Percentiles rank a stretch among this genome's conserved stretches.
phyloP scores from a whole-genome alignment of 2,113 vertebrate species.

The Cochlearius cochlearius region DNA sequence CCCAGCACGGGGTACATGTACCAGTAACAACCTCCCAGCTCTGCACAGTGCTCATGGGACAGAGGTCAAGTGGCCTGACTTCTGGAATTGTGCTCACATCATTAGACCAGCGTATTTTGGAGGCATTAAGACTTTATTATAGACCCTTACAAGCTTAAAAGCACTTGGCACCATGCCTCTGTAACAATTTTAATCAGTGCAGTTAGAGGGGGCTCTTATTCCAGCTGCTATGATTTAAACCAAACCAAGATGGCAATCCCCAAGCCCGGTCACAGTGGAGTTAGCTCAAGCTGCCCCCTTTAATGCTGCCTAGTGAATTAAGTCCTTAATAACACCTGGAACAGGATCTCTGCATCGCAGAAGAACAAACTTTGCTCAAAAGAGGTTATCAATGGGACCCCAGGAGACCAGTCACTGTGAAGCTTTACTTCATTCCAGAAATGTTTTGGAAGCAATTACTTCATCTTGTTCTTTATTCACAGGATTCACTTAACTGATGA shows the following conservation, averaged over 20 bases:
- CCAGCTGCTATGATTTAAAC: not conserved
- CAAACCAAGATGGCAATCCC: not conserved
- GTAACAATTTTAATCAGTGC: not conserved
- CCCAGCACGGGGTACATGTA: not conserved
- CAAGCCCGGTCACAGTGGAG: not conserved
- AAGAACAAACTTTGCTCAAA: constrained; percentile 4
- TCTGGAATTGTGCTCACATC: not conserved
- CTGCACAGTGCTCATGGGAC: not conserved
- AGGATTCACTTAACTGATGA: constrained; percentile 57
- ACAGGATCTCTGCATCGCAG: not conserved
- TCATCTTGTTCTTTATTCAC: constrained; percentile 61
- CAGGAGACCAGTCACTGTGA: constrained; percentile 49
- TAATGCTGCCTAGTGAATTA: not conserved
- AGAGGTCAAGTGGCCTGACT: not conserved
- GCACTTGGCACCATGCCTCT: not conserved
- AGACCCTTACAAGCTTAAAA: not conserved
- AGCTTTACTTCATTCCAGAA: constrained; percentile 58
- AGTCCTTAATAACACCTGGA: not conserved
- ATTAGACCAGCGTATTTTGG: not conserved
- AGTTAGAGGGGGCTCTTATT: not conserved
- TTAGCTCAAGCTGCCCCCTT: not conserved
- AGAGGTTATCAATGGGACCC: constrained; percentile 19
- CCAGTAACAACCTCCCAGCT: not conserved
- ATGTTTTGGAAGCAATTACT: constrained; percentile 70
- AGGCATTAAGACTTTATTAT: not conserved